phyloP scores from a whole-genome alignment of 2,888 invertebrate genomes.

The Tenodera sinensis region DNA sequence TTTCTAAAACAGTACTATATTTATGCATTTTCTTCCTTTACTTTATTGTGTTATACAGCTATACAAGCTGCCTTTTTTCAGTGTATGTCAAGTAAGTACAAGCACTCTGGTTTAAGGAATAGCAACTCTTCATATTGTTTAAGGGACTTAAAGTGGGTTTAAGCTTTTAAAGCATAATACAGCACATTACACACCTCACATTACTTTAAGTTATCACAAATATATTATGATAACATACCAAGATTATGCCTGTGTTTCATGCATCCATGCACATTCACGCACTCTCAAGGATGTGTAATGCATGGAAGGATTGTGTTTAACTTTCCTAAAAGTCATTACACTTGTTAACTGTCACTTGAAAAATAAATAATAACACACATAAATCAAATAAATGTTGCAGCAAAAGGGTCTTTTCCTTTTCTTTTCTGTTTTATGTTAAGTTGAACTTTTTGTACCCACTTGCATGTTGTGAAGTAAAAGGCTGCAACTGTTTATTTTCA shows the following conservation, averaged over 20 bases:
- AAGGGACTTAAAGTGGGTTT: neutral
- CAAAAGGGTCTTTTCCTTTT: neutral
- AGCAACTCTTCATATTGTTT: neutral
- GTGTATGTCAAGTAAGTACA: neutral
- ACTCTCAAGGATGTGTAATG: neutral
- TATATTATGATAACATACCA: neutral
- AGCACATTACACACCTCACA: neutral
- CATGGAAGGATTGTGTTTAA: neutral
- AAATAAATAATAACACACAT: no score
- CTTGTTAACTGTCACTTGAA: neutral
- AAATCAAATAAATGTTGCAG: neutral
- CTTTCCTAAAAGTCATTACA: neutral
- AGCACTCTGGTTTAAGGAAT: neutral
- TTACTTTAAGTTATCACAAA: neutral
- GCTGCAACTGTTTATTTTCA: neutral
- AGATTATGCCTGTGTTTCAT: no score
- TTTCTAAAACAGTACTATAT: no score
- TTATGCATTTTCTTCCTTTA: no score
- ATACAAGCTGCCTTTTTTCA: neutral
- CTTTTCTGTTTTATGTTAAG: no score
- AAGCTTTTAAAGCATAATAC: neutral
- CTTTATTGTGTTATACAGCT: no score
- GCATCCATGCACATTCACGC: neutral
- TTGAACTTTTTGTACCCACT: neutral
- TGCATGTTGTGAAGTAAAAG: neutral